Evolutionary conservation across 2,113 vertebrate genomes (phyloP), one percentile per base, ranked within the genome.

Genomic region (Onychorhynchus coronatus): DNA sequence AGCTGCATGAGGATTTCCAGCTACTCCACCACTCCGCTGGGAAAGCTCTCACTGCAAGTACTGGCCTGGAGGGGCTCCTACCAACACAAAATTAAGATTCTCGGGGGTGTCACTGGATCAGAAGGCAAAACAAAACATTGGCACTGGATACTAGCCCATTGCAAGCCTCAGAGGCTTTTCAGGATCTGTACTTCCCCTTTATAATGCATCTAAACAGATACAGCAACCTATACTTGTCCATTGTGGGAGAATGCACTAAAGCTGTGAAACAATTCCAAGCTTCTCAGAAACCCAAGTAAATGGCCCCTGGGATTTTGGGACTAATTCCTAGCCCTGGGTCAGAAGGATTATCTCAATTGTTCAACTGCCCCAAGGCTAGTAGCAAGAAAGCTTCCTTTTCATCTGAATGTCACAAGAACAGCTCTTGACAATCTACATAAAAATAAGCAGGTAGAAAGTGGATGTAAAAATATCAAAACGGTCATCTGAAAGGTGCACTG

Each of bases 121-220:
- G 55, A 92, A 88, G 11, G 39, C 33, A 88, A 80, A 85, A 27
- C 2, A 55, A 77, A 89, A 73, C 59, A 42, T 1, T 9, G 11
- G 5, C 0, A 0, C 33, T 42, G 8, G 39, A 3, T 33, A 74
- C 33, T 35, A 84, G 25, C 11, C 59, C 24, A 63, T 2, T 0
- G 8, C 30, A 90, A 80, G 39, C 44, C 23, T n/a, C 42, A 63
- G 20, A 39, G 20, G 9, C 35, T 77, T 86, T 73, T 65, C 44
- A 85, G 46, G 20, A 62, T 55, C 46, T 28, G 6, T 49, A 85
- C 4, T 50, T 80, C 10, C 23, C n/a, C 61, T 63, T 53, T 28
- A 77, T 20, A 73, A 77, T 5, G 6, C 8, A 66, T 21, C 33
- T 86, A 44, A 90, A 83, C 5, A 74, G 55, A 76, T 30, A 6